phyloP scores from a whole-genome alignment of 2,113 vertebrate genomes.

The Carassius carassius region DNA sequence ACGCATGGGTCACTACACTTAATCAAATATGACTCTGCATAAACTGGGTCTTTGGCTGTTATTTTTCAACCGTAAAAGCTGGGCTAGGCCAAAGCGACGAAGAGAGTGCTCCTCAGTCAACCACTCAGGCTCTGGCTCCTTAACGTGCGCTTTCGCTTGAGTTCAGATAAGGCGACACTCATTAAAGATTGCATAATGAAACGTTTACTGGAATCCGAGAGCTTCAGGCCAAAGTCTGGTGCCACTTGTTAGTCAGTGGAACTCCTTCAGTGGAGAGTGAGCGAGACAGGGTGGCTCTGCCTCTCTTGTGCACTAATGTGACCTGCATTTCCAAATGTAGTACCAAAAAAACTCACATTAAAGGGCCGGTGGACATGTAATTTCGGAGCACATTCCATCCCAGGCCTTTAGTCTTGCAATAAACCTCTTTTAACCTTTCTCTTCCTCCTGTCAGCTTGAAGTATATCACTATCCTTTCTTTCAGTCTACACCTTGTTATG shows the following conservation, averaged over 20 bases:
- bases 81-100: neutral
- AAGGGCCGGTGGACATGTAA: neutral
- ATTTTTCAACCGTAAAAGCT: conserved; percentile 15
- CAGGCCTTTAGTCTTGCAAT: conserved; percentile 50
- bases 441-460: conserved; percentile 24
- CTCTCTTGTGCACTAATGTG: conserved; percentile 58
- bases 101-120: neutral
- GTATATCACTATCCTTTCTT: conserved; percentile 11
- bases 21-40: conserved; percentile 41
- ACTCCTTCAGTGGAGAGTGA: conserved; percentile 69
- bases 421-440: conserved; percentile 35
- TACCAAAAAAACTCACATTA: conserved; percentile 60
- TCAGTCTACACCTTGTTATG: conserved; percentile 17
- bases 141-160: conserved; percentile 47
- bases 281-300: conserved; percentile 60
- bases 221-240: conserved; percentile 77
- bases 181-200: conserved; percentile 75
- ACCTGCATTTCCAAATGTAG: conserved; percentile 74
- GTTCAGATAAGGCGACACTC: conserved; percentile 76
- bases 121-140: neutral
- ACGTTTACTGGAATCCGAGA: conserved; percentile 78
- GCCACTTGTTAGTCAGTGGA: conserved; percentile 77
- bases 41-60: neutral
- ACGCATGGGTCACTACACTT: neutral
- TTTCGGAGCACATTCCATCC: conserved; percentile 65